Conservation (phyloP, 92 coral and sea anemone genomes). For the Epizoanthus ramosus region DNA sequence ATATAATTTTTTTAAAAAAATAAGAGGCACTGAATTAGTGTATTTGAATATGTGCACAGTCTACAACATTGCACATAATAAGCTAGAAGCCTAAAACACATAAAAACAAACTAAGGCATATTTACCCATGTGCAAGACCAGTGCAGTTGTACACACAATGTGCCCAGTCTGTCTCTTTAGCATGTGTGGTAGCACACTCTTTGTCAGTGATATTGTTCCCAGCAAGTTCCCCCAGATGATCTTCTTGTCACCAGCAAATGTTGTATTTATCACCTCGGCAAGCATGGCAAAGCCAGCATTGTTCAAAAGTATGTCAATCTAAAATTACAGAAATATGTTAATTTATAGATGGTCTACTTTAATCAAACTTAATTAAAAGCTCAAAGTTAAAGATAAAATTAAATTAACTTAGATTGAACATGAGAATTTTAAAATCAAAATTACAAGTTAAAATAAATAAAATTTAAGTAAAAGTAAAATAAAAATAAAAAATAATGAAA, state of each 20-base stretch:
- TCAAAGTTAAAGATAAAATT: no score
- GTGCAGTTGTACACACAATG: slow-evolving; percentile 54
- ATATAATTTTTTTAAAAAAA: no score
- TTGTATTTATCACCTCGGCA: slow-evolving; percentile 45
- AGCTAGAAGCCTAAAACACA: background rate
- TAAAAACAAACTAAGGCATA: background rate
- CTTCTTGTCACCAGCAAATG: slow-evolving; percentile 54
- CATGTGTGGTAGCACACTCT: slow-evolving; percentile 56
- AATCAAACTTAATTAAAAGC: background rate
- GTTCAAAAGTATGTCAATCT: slow-evolving; percentile 61
- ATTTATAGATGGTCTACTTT: background rate
- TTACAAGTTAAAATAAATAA: no score
- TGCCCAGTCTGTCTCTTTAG: slow-evolving; percentile 46
- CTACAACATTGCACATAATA: no score
- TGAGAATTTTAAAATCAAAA: no score
- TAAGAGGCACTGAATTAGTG: no score
- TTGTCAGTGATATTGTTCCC: slow-evolving; percentile 58
- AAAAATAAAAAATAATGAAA: no score
- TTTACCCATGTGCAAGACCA: slow-evolving; percentile 53
- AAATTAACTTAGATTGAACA: no score
- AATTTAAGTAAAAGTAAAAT: no score
- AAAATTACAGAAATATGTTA: background rate
- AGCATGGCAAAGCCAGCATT: slow-evolving; percentile 57
- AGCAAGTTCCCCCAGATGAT: slow-evolving; percentile 50
- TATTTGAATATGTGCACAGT: no score